Base-by-base conservation (phyloP, 2,113 vertebrate genomes). In the Xiphias gladius region DNA sequence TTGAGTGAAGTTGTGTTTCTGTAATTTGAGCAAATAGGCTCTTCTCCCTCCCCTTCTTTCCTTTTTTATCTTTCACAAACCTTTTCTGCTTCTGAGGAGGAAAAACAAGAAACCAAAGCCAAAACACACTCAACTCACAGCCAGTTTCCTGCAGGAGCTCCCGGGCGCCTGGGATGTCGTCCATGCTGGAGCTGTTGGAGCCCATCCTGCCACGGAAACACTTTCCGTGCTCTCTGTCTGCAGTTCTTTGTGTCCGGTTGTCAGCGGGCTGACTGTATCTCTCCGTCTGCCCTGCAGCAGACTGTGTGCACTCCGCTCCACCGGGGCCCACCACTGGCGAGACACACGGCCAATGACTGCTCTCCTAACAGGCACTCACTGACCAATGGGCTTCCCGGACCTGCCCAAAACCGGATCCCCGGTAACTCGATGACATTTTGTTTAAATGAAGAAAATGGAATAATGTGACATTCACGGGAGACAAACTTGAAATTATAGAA, bases 131-230 rank as follows among this genome's bases (percentile, higher is more conserved):
- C 1, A 20, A 93, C 94, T 94, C 85, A 95, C 94, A 94, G 3
- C 93, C 94, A 0, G 94, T 94, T 76, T 95, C 92, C 65, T 85
- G 24, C 70, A 94, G 83, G 57, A 95, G 86, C 67, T 91, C 37
- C 52, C 88, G 72, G 1, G 67, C 88, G n/a, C 93, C 22, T 1
- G 93, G 94, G 61, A 94, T 61, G 46, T 64, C 26, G 19, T 78
- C 30, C 6, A 91, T n/a, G 65, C 77, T 68, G 70, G 93, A 93
- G 80, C 57, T 83, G 32, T 39, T 83, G 79, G 79, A 91, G 39
- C 94, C 93, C 94, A 95, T 95, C 70, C 80, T 82, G 70, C 73
- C 22, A 24, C 57, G 43, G 20, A 55, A 6, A 73, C 52, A 67
- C 35, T 8, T 5, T 55, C 19, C 16, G 14, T 2, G 43, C 14